Conservation (phyloP, 2,113 vertebrate species). For the Aix galericulata region DNA sequence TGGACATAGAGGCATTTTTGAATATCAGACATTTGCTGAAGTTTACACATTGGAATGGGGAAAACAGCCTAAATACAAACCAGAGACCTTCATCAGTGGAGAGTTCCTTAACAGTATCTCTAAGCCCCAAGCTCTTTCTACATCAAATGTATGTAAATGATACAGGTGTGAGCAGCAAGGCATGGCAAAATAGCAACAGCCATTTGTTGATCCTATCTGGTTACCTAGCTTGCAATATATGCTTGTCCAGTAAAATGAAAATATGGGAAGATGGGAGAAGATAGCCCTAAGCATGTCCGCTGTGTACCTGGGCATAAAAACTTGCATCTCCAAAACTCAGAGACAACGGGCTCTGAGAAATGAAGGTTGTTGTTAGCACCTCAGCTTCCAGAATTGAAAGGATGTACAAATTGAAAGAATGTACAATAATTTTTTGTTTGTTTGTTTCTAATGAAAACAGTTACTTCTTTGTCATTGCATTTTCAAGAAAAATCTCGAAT, state of each 20-base stretch:
- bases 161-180: background rate
- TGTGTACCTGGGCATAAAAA: background rate
- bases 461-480: background rate
- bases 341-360: background rate
- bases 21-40: background rate
- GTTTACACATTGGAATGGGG: background rate
- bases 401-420: background rate
- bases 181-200: background rate
- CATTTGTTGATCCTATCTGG: background rate
- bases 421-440: background rate
- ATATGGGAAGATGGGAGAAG: background rate
- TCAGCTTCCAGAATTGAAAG: background rate
- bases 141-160: background rate
- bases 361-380: background rate
- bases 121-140: background rate
- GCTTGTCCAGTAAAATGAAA: background rate
- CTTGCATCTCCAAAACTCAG: background rate
- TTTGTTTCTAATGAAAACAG: background rate
- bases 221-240: background rate
- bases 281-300: fast-evolving
- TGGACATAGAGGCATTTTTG: background rate
- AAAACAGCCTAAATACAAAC: background rate
- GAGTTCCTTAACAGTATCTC: background rate
- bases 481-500: slow-evolving; percentile 5
- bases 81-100: background rate